These are phyloP conservation scores for Zootoca vivipara DNA, from an alignment of 2,113 vertebrate species.

Conservation along the genomic window DNA sequence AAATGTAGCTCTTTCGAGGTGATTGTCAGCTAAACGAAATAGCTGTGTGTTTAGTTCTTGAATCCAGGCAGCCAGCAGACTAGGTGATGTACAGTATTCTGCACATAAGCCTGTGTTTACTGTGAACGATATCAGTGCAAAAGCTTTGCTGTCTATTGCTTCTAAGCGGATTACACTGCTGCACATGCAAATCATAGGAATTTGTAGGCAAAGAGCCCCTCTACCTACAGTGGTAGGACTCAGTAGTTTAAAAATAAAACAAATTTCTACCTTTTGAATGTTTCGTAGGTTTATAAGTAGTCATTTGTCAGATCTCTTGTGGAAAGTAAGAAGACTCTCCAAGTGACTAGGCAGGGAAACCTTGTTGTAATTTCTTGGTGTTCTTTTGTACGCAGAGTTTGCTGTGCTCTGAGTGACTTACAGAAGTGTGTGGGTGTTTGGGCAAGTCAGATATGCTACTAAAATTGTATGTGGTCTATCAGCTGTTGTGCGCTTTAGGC, in stretches of 20 bases:
- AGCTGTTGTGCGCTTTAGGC: not conserved
- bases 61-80: not conserved
- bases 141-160: not conserved
- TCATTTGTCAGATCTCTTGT: not conserved
- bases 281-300: not conserved
- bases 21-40: not conserved
- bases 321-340: not conserved
- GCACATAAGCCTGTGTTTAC: not conserved
- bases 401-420: not conserved
- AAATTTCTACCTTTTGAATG: not conserved
- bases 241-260: not conserved
- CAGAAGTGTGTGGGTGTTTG: not conserved
- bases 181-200: not conserved
- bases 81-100: not conserved
- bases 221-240: too few relatives aligned
- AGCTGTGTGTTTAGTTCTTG: not conserved
- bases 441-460: not conserved
- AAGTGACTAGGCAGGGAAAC: not conserved
- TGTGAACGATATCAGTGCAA: too few relatives aligned
- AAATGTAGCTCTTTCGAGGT: not conserved
- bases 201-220: not conserved
- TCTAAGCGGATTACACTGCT: not conserved
- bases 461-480: not conserved
- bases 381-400: not conserved
- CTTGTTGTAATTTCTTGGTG: not conserved